Evolutionary conservation across 2,888 invertebrate genomes (phyloP).

Genomic region (Opisthograptis luteolata): DNA sequence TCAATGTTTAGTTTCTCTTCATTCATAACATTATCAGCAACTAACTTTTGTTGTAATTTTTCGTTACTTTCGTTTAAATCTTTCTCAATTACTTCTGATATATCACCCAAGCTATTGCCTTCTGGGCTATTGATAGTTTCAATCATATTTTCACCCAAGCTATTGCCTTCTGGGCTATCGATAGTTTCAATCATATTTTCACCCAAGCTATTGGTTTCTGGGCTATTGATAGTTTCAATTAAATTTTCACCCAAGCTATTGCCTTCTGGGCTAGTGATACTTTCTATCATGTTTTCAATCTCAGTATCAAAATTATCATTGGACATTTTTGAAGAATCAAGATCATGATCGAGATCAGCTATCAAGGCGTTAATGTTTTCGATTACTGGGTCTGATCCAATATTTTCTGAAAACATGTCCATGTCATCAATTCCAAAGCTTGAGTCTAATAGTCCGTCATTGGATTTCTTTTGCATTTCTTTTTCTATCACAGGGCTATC

Average conservation of each 20-base stretch:
- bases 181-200: constrained; percentile 56
- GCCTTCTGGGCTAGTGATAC: constrained; percentile 47
- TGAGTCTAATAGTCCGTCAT: constrained; percentile 33
- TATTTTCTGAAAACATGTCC: constrained; percentile 68
- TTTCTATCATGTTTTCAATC: constrained; percentile 60
- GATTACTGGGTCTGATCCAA: constrained; percentile 60
- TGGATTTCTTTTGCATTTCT: constrained; percentile 16
- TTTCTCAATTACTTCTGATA: constrained; percentile 44
- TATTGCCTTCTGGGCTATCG: constrained; percentile 43
- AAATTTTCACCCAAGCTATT: constrained; percentile 40
- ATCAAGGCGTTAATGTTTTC: constrained; percentile 71
- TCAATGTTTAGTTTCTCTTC: not conserved
- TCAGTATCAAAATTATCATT: constrained; percentile 57
- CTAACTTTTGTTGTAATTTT: constrained; percentile 6
- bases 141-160: constrained; percentile 45
- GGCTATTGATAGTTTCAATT: constrained; percentile 53
- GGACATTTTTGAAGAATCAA: constrained; percentile 51
- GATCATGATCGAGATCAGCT: constrained; percentile 66
- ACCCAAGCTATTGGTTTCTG: constrained; percentile 40
- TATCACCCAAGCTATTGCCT: constrained; percentile 40
- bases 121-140: constrained; percentile 50
- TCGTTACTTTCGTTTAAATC: constrained; percentile 36
- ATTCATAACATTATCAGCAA: not conserved
- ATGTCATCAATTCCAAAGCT: constrained; percentile 63
- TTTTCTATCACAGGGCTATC: constrained; percentile 1